phyloP scores from a whole-genome alignment of 2,797 vertebrate genomes.

The Pseudochirops corinnae region DNA sequence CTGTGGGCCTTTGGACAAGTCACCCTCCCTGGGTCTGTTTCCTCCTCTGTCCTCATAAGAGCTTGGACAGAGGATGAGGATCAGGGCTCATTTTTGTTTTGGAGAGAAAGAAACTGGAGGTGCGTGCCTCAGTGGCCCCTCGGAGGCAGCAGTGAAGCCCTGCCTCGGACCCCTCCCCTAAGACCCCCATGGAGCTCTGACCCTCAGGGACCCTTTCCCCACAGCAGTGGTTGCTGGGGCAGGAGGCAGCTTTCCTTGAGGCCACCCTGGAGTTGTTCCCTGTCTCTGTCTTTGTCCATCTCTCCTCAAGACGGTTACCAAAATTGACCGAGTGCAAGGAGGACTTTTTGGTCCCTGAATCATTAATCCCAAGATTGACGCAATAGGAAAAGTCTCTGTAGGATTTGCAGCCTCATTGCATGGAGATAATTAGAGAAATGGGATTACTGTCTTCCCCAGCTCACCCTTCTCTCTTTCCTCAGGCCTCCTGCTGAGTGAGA shows the following conservation, averaged over 20 bases:
- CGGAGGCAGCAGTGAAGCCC: not conserved
- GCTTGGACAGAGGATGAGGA: too few relatives aligned
- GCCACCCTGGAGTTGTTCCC: not conserved
- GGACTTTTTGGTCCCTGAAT: slow-evolving; percentile 62
- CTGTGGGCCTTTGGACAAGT: too few relatives aligned
- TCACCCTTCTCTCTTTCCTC: rapidly evolving
- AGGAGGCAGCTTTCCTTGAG: not conserved
- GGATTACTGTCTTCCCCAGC: slow-evolving; percentile 31
- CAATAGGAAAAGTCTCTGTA: slow-evolving; percentile 46
- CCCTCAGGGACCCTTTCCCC: too few relatives aligned
- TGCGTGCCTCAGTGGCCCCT: not conserved
- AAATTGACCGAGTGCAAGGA: slow-evolving; percentile 10
- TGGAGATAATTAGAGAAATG: slow-evolving; percentile 66
- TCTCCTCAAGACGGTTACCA: not conserved
- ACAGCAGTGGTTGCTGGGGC: too few relatives aligned
- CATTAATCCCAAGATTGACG: slow-evolving; percentile 52
- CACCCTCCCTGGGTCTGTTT: not conserved
- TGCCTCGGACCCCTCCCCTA: not conserved
- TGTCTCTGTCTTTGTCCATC: not conserved
- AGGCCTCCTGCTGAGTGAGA: not conserved
- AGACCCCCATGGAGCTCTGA: too few relatives aligned
- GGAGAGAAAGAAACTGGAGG: not conserved
- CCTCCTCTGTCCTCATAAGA: not conserved
- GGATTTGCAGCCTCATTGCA: slow-evolving; percentile 43
- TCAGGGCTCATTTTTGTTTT: not conserved